Percentiles rank a stretch among this genome's conserved stretches.
Evolutionary conservation across 2,797 vertebrate species (phyloP).

Genomic region (Podarcis siculus): DNA sequence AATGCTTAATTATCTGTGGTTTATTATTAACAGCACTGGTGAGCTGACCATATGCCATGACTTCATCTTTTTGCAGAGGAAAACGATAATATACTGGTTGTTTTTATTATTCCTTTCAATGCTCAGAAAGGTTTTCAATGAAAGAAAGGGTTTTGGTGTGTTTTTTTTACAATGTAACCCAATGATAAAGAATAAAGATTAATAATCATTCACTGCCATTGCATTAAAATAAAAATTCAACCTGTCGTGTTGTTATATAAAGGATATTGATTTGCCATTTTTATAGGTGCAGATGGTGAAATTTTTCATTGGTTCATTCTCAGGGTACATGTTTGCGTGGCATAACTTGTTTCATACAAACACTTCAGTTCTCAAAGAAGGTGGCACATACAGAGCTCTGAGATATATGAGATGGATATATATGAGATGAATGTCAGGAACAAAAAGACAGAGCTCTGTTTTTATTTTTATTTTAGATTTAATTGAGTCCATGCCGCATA

Average conservation of each 20-base stretch:
- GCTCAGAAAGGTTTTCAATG: constrained; percentile 37
- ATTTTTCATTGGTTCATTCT: constrained; percentile 48
- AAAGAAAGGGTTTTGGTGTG: constrained; percentile 17
- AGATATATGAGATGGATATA: constrained; percentile 47
- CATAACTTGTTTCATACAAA: constrained; percentile 29
- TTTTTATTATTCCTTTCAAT: constrained; percentile 75
- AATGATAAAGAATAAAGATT: constrained; percentile 47
- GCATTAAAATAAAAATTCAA: constrained; percentile 43
- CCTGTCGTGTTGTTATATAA: constrained; percentile 50
- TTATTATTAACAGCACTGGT: constrained; percentile 81
- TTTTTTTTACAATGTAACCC: constrained; percentile 42
- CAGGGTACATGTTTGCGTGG: constrained; percentile 42
- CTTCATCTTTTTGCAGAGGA: constrained; percentile 80
- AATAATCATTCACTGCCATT: constrained; percentile 7
- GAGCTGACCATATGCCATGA: constrained; percentile 83
- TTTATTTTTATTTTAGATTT: constrained; percentile 51
- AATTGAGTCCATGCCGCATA: constrained; percentile 70
- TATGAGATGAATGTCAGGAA: constrained; percentile 58
- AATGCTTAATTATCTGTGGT: constrained; percentile 81
- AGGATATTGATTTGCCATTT: constrained; percentile 44
- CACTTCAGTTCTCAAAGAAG: constrained; percentile 57
- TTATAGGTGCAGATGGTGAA: constrained; percentile 41
- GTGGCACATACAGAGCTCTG: constrained; percentile 57
- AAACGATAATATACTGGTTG: constrained; percentile 78
- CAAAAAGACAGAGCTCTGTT: constrained; percentile 66